A percentile compares a stretch with the other conserved stretches of the same genome.
Conservation (phyloP, 2,888 invertebrate genomes). For the Noctua pronuba region DNA sequence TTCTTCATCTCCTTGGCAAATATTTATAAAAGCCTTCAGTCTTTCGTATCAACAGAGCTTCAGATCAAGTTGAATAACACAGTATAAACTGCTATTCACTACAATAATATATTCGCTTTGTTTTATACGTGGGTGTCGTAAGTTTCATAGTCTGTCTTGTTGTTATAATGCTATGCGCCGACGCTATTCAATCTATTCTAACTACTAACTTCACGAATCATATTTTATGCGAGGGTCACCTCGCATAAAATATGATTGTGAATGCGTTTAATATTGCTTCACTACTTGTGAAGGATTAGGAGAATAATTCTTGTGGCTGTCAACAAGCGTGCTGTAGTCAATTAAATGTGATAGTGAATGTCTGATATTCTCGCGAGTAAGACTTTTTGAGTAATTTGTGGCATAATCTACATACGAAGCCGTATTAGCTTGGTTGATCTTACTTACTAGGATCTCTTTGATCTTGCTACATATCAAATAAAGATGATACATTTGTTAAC, state of each 20-base stretch:
- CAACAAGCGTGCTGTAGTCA: constrained; percentile 15
- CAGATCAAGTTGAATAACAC: constrained; percentile 11
- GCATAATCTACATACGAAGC: neutral
- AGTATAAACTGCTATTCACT: constrained; percentile 2
- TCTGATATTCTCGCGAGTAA: constrained; percentile 1
- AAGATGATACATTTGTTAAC: neutral
- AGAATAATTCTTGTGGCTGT: constrained; percentile 39
- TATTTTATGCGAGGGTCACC: constrained; percentile 52
- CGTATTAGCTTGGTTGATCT: neutral
- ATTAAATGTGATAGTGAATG: constrained; percentile 17
- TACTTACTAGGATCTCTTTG: neutral
- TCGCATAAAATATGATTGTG: too few species aligned
- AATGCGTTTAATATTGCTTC: constrained; percentile 36
- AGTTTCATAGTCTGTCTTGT: constrained; percentile 49
- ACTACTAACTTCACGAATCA: constrained; percentile 41
- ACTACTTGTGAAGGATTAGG: constrained; percentile 19
- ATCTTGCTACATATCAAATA: neutral
- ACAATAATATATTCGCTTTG: constrained; percentile 27
- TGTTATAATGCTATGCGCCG: constrained; percentile 45
- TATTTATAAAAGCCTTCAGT: neutral
- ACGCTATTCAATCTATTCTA: constrained; percentile 53
- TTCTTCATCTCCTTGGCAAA: neutral
- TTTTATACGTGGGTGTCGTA: constrained; percentile 52
- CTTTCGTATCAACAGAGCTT: neutral
- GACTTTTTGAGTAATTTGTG: constrained; percentile 7